phyloP scores from a whole-genome alignment of 2,888 invertebrate species.

The Acrocyrtus sp. region DNA sequence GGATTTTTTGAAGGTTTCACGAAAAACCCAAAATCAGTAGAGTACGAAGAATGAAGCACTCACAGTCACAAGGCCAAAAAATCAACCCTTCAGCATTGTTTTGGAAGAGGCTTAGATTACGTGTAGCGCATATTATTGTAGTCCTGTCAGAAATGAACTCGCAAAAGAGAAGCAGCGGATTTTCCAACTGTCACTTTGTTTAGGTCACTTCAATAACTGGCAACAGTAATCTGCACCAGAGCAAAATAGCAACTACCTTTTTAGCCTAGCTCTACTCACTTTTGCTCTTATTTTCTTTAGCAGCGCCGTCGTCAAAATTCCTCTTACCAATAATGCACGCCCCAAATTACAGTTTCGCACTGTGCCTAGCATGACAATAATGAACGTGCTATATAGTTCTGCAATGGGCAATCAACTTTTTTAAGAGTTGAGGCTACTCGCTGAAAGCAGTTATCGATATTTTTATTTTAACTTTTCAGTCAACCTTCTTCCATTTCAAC shows the following conservation, averaged over 20 bases:
- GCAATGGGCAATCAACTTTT: constrained; percentile 1
- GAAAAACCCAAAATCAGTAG: constrained; percentile 30
- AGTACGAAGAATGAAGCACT: neutral
- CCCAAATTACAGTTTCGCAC: neutral
- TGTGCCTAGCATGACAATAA: too few relatives aligned
- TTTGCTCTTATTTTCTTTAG: too few relatives aligned
- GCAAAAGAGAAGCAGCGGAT: constrained; percentile 1
- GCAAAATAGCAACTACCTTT: too few relatives aligned
- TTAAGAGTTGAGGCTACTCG: too few relatives aligned
- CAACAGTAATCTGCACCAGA: too few relatives aligned
- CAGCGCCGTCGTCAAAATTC: too few relatives aligned
- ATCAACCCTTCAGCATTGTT: neutral
- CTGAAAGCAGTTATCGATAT: too few relatives aligned
- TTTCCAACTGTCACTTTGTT: neutral
- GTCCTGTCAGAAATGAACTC: neutral
- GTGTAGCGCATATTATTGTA: too few relatives aligned
- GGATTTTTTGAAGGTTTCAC: constrained; percentile 58
- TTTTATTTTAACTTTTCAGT: too few relatives aligned
- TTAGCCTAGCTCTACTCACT: too few relatives aligned
- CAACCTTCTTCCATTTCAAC: neutral
- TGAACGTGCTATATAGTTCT: neutral
- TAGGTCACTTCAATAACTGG: neutral
- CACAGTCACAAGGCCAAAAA: neutral
- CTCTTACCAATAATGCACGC: neutral
- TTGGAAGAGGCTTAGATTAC: neutral